Conservation (phyloP, 92 coral and sea anemone species). For the Montipora capitata region DNA sequence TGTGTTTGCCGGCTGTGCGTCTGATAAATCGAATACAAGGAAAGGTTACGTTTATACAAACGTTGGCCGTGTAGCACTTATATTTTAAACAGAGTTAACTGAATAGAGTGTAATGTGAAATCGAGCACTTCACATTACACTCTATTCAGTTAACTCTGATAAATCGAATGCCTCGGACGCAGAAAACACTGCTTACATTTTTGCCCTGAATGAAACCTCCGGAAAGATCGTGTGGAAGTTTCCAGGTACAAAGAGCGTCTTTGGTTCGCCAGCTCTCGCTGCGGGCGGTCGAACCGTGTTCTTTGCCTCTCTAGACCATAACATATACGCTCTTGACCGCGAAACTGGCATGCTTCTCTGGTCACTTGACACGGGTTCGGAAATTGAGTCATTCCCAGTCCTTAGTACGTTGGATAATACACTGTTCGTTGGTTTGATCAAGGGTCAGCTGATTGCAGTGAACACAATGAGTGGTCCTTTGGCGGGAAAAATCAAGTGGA, state of each 20-base stretch:
- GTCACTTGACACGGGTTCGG: constrained; percentile 86
- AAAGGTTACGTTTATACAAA: no score
- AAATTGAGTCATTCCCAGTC: constrained; percentile 87
- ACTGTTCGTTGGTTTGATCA: constrained; percentile 83
- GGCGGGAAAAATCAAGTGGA: constrained; percentile 87
- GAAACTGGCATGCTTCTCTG: constrained; percentile 78
- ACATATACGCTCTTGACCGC: constrained; percentile 84
- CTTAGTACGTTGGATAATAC: constrained; percentile 84
- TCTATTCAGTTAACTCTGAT: no score
- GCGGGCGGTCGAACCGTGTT: constrained; percentile 75
- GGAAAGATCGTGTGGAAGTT: constrained; percentile 85
- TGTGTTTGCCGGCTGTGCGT: constrained; percentile 77
- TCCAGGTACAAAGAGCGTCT: constrained; percentile 75
- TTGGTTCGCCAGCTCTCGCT: constrained; percentile 75
- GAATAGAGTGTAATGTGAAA: no score
- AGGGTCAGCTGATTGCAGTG: constrained; percentile 79
- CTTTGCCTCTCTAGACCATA: constrained; percentile 87
- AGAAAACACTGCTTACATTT: constrained; percentile 49
- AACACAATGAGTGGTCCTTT: constrained; percentile 85
- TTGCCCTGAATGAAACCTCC: constrained; percentile 64
- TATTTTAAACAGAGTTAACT: no score
- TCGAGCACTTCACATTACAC: no score
- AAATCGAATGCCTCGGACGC: constrained; percentile 34
- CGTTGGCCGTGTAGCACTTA: no score
- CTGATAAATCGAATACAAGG: constrained; percentile 68